Conservation (phyloP, 2,113 vertebrate genomes). For the Nematolebias whitei region DNA sequence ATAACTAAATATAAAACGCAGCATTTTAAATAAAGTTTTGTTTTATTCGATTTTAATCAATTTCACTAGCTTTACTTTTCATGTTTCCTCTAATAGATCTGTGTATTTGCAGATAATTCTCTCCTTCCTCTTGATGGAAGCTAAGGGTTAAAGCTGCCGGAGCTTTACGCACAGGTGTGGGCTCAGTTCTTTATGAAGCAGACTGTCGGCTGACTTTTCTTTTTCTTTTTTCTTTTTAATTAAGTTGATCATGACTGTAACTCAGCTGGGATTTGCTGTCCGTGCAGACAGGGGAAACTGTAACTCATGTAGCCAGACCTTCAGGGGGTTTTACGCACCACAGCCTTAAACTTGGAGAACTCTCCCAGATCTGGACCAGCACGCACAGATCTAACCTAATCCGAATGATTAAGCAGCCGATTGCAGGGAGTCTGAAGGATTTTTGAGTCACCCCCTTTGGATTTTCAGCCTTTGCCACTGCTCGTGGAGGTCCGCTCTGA, state of each 20-base stretch:
- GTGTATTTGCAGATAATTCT: too few species aligned
- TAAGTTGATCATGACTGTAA: slow-evolving; percentile 85
- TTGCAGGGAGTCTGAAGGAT: neutral
- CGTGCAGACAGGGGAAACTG: slow-evolving; percentile 73
- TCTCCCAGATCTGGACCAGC: neutral
- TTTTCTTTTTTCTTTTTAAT: slow-evolving; percentile 38
- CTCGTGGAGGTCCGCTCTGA: neutral
- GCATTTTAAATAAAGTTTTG: too few species aligned
- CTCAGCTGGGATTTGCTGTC: slow-evolving; percentile 85
- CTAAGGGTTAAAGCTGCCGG: slow-evolving; percentile 70
- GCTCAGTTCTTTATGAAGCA: slow-evolving; percentile 43
- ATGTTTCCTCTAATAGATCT: too few species aligned
- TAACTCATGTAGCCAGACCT: slow-evolving; percentile 62
- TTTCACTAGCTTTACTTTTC: too few species aligned
- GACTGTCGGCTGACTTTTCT: slow-evolving; percentile 44
- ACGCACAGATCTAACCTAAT: too few species aligned
- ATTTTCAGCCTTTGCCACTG: slow-evolving; percentile 7
- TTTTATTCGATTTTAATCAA: too few species aligned
- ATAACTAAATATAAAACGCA: too few species aligned
- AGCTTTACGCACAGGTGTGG: slow-evolving; percentile 69
- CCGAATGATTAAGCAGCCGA: too few species aligned
- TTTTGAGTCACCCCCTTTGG: neutral
- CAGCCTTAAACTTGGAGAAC: slow-evolving; percentile 73
- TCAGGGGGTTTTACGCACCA: slow-evolving; percentile 81
- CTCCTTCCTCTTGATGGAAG: too few species aligned